These are phyloP conservation scores for Petrocephalus zakoni DNA, from an alignment of 2,113 vertebrate species.

Conservation along the genomic window DNA sequence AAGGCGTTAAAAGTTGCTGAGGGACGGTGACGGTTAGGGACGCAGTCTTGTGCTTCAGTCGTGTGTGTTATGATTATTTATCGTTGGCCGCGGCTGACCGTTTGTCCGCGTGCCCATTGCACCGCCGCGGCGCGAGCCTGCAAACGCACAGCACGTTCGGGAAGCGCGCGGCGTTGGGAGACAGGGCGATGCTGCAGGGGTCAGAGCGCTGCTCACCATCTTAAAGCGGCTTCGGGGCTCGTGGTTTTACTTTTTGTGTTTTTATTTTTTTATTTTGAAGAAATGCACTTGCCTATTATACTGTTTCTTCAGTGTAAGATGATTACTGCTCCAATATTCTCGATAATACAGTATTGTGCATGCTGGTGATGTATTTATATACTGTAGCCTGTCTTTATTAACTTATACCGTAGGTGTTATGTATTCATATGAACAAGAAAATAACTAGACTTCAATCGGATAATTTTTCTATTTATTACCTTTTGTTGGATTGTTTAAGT, in stretches of 20 bases:
- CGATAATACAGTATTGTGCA: slow-evolving; percentile 96
- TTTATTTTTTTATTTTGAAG: slow-evolving; percentile 66
- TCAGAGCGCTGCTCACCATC: slow-evolving; percentile 61
- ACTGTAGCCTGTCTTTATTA: slow-evolving; percentile 97
- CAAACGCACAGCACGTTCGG: slow-evolving; percentile 58
- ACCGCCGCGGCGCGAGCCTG: slow-evolving; percentile 19
- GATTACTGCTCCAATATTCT: slow-evolving; percentile 91
- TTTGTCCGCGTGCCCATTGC: background rate
- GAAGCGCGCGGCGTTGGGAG: slow-evolving; percentile 69
- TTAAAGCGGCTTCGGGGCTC: slow-evolving; percentile 82
- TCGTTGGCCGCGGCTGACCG: background rate
- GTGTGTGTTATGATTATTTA: background rate
- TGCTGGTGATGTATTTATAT: slow-evolving; percentile 99
- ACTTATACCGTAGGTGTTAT: slow-evolving; percentile 97
- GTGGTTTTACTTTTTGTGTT: slow-evolving; percentile 67
- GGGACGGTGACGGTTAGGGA: background rate
- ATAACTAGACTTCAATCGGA: slow-evolving; percentile 78
- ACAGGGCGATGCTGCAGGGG: slow-evolving; percentile 35
- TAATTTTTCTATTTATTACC: slow-evolving; percentile 77
- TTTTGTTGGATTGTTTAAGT: slow-evolving; percentile 77
- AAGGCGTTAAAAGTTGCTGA: background rate
- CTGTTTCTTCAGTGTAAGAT: slow-evolving; percentile 89
- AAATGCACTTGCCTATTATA: slow-evolving; percentile 93
- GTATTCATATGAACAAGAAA: slow-evolving; percentile 93
- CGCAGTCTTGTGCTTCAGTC: slow-evolving; percentile 2